Evolutionary conservation across 2,113 vertebrate species (phyloP).

Genomic region (Rhinopomastus cyanomelas): DNA sequence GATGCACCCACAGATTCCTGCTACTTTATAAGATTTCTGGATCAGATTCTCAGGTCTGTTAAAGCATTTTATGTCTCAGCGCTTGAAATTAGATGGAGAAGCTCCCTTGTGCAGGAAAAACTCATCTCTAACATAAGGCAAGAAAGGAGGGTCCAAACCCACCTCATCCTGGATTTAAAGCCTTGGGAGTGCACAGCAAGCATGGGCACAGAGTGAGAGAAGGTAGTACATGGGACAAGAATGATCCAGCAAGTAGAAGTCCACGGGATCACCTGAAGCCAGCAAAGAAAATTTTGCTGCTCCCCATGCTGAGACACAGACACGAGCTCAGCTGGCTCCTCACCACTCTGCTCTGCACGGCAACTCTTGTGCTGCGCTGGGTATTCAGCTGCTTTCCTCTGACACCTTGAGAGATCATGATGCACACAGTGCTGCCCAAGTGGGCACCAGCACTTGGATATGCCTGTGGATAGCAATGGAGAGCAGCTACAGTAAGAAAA

Average conservation of each 20-base stretch:
- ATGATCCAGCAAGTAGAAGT: background rate
- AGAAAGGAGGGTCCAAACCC: background rate
- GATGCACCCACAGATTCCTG: slow-evolving; percentile 6
- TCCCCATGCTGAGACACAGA: background rate
- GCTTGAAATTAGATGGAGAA: background rate
- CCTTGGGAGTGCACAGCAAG: background rate
- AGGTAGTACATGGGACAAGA: background rate
- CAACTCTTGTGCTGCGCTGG: rapidly evolving
- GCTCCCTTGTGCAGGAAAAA: background rate
- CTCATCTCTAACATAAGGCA: background rate
- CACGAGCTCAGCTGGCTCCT: rapidly evolving
- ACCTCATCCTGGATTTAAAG: background rate
- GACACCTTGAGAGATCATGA: background rate
- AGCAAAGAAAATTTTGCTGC: background rate
- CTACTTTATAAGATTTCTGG: background rate
- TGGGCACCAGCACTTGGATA: background rate
- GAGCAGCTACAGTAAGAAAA: background rate
- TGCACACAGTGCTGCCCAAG: rapidly evolving
- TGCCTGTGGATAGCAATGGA: background rate
- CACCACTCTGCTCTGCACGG: rapidly evolving
- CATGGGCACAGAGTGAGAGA: background rate
- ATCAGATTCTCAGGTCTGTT: background rate
- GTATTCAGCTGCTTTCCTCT: background rate
- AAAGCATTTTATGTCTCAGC: slow-evolving; percentile 11
- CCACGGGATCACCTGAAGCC: background rate